phyloP scores from a whole-genome alignment of 2,797 vertebrate genomes.

The Odontamblyopus lacepedii region DNA sequence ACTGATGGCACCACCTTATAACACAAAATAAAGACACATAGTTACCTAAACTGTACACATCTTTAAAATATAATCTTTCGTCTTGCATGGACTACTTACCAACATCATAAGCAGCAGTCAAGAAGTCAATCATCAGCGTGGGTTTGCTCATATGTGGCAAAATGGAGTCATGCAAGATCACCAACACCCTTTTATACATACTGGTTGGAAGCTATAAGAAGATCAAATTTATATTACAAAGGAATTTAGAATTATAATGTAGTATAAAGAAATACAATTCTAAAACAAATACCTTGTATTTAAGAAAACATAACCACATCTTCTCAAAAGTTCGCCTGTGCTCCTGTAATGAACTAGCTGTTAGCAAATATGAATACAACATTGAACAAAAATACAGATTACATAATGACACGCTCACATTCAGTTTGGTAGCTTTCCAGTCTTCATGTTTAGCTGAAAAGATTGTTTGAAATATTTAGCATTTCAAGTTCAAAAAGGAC shows the following conservation, averaged over 20 bases:
- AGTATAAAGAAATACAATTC: neutral
- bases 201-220: constrained; percentile 81
- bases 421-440: constrained; percentile 86
- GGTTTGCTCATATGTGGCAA: constrained; percentile 93
- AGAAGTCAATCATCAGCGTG: constrained; percentile 92
- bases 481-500: neutral
- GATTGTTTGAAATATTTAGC: neutral
- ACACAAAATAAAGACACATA: neutral
- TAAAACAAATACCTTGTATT: constrained; percentile 82
- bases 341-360: constrained; percentile 76
- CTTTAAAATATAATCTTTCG: neutral
- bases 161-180: constrained; percentile 90
- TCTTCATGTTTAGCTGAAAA: constrained; percentile 79
- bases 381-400: neutral
- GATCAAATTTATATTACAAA: neutral
- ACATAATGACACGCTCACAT: constrained; percentile 69
- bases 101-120: constrained; percentile 89
- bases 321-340: constrained; percentile 87
- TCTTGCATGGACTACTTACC: constrained; percentile 74
- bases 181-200: constrained; percentile 92
- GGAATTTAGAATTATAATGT: neutral
- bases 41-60: too few species aligned
- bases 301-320: constrained; percentile 93
- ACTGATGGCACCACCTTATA: constrained; percentile 91
- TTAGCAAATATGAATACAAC: neutral